phyloP scores from a whole-genome alignment of 2,888 invertebrate genomes.

The Drosophila falleni region DNA sequence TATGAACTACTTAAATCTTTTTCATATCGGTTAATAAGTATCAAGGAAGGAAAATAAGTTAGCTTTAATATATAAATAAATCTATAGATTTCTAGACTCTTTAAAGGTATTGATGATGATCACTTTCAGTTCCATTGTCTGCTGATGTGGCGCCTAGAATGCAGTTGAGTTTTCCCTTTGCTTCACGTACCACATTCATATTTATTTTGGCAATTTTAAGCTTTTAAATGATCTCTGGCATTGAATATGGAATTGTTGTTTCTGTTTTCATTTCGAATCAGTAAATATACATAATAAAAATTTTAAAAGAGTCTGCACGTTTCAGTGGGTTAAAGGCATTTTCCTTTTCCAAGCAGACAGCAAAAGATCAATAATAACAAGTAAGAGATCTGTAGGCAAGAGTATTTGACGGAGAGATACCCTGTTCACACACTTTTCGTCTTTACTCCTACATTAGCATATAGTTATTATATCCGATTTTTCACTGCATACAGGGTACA shows the following conservation, averaged over 20 bases:
- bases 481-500: not conserved
- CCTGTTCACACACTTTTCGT: not conserved
- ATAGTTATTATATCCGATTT: not conserved
- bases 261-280: conserved; percentile 67
- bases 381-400: not conserved
- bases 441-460: not conserved
- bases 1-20: too few species aligned
- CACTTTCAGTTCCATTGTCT: not conserved
- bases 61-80: too few species aligned
- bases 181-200: conserved; percentile 13
- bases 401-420: not conserved
- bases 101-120: not conserved
- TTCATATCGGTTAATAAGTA: not conserved
- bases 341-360: conserved; percentile 35
- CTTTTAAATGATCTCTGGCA: conserved; percentile 66
- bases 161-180: conserved; percentile 18
- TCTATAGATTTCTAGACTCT: not conserved
- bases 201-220: conserved; percentile 43
- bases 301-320: conserved; percentile 41
- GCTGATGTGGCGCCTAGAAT: conserved; percentile 36
- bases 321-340: conserved; percentile 29
- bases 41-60: not conserved
- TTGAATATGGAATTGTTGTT: conserved; percentile 37
- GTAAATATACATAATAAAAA: conserved; percentile 69
- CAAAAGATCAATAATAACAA: conserved; percentile 36